Conservation (phyloP, 2,113 vertebrate genomes). For the Larimichthys crocea region DNA sequence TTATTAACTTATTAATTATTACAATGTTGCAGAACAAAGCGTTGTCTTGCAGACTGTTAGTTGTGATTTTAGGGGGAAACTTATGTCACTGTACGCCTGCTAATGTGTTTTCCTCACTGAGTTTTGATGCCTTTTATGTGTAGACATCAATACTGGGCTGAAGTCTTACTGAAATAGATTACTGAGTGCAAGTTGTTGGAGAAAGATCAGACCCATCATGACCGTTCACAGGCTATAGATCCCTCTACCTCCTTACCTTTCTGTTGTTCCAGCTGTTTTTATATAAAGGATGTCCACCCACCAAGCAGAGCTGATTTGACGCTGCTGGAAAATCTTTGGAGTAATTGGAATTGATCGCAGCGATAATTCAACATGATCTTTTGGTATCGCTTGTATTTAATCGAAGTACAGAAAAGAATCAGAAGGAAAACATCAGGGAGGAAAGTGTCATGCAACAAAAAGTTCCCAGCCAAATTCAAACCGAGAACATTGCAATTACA, state of each 20-base stretch:
- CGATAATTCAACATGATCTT: background rate
- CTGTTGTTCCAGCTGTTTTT: slow-evolving; percentile 3
- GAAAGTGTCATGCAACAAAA: background rate
- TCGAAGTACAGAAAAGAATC: background rate
- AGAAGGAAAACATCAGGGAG: slow-evolving; percentile 5
- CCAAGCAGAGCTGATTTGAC: background rate
- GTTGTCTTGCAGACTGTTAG: background rate
- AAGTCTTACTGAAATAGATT: slow-evolving; percentile 32
- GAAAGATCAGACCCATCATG: slow-evolving; percentile 8
- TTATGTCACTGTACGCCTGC: background rate
- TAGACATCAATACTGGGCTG: slow-evolving; percentile 18
- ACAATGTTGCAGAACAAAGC: background rate
- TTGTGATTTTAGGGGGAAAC: background rate
- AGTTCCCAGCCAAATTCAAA: background rate
- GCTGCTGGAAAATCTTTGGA: background rate
- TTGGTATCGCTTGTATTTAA: background rate
- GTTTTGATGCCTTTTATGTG: slow-evolving; percentile 24
- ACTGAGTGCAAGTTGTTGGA: slow-evolving; percentile 17
- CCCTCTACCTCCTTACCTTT: background rate
- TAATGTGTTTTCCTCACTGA: background rate
- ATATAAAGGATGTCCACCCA: slow-evolving; percentile 17
- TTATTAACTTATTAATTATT: background rate
- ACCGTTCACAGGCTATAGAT: slow-evolving; percentile 28
- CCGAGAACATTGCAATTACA: background rate
- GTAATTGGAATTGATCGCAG: background rate